phyloP scores from a whole-genome alignment of 2,113 vertebrate species.

The Carettochelys insculpta region DNA sequence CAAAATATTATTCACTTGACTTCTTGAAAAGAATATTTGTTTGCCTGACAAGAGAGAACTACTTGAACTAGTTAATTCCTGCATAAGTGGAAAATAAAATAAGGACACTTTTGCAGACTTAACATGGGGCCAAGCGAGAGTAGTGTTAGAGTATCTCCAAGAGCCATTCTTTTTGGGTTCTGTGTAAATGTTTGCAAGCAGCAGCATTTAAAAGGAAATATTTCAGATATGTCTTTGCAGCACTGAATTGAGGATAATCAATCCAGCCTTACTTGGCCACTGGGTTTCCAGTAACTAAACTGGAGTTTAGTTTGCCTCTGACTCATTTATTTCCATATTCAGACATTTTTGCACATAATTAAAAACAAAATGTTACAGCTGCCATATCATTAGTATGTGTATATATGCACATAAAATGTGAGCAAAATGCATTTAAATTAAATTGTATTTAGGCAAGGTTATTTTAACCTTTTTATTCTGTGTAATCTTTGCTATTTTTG shows the following conservation, averaged over 20 bases:
- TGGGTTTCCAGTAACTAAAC: not conserved
- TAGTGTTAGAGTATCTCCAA: not conserved
- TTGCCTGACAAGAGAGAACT: not conserved
- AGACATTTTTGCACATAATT: not conserved
- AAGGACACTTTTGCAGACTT: not conserved
- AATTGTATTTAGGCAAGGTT: not conserved
- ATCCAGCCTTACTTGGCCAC: not conserved
- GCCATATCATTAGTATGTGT: not conserved
- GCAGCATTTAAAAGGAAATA: not conserved
- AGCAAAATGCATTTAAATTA: not conserved
- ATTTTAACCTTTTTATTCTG: not conserved
- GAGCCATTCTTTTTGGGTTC: not conserved
- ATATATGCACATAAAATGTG: not conserved
- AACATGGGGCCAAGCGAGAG: not conserved
- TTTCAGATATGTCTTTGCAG: not conserved
- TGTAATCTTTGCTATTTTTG: not conserved
- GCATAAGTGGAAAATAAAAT: not conserved
- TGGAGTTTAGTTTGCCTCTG: not conserved
- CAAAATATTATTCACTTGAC: not conserved
- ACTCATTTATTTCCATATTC: not conserved
- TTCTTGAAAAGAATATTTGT: not conserved
- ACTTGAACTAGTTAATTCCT: not conserved
- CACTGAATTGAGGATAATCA: not conserved
- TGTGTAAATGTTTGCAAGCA: not conserved
- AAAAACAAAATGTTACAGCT: not conserved